Conservation (phyloP, 2,888 invertebrate species). For the Eretmocerus hayati region DNA sequence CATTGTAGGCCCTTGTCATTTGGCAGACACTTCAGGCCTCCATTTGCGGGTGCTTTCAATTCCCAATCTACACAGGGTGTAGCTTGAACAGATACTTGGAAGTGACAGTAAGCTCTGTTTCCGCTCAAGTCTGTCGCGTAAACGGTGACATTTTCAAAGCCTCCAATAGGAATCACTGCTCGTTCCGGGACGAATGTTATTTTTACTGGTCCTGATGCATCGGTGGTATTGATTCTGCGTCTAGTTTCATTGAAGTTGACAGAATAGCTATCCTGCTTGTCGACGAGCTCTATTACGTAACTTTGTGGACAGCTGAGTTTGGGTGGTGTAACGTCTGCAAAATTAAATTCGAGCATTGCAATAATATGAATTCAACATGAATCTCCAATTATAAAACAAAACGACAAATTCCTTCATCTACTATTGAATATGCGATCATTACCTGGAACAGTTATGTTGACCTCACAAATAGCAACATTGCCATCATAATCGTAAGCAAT, state of each 20-base stretch:
- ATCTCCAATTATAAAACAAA: constrained; percentile 29
- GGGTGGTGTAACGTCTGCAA: constrained; percentile 78
- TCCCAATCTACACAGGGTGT: constrained; percentile 95
- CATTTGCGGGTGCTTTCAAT: constrained; percentile 79
- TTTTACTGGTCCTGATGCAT: constrained; percentile 80
- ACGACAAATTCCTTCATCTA: no score
- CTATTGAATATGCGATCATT: no score
- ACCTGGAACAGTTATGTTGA: constrained; percentile 86
- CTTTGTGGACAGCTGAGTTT: constrained; percentile 86
- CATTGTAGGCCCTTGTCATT: constrained; percentile 80
- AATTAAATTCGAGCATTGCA: background rate
- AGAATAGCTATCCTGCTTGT: constrained; percentile 81
- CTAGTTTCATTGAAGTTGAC: constrained; percentile 89
- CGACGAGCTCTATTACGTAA: constrained; percentile 86
- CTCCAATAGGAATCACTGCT: constrained; percentile 77
- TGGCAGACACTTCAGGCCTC: constrained; percentile 78
- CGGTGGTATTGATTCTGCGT: constrained; percentile 74
- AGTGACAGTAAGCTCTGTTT: constrained; percentile 83
- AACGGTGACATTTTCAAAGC: constrained; percentile 88
- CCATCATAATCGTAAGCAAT: constrained; percentile 96
- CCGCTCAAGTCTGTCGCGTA: constrained; percentile 80
- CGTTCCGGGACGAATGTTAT: constrained; percentile 70
- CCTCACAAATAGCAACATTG: constrained; percentile 94
- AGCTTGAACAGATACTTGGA: constrained; percentile 89
- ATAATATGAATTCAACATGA: background rate